Evolutionary conservation across 1,140 invertebrate species (phyloP).

Genomic region (Pseudomyrmex pallidus): DNA sequence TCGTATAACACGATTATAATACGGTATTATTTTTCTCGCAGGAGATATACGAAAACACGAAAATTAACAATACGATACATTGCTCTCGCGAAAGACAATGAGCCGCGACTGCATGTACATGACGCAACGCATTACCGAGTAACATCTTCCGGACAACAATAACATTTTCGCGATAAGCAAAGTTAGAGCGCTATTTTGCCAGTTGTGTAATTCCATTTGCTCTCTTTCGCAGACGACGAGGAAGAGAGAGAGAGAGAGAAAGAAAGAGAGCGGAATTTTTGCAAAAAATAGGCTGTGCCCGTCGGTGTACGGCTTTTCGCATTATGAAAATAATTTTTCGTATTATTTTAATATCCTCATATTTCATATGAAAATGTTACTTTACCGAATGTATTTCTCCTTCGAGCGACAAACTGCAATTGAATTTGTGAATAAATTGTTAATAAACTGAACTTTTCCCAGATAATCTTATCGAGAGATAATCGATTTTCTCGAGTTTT

Average conservation of each 20-base stretch:
- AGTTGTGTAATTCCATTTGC: conserved; percentile 17
- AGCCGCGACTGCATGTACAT: neutral
- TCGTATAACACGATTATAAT: conserved; percentile 41
- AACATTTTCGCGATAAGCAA: conserved; percentile 33
- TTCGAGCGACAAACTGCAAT: neutral
- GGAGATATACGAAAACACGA: too few relatives aligned
- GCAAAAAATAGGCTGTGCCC: conserved; percentile 19
- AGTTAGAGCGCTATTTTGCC: conserved; percentile 16
- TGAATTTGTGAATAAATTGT: conserved; percentile 27
- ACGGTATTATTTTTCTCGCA: neutral
- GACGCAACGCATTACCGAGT: neutral
- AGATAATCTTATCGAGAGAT: conserved; percentile 3
- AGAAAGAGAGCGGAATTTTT: neutral
- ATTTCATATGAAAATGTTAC: conserved; percentile 41
- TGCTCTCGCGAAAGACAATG: neutral
- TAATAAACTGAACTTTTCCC: neutral
- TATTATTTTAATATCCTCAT: conserved; percentile 56
- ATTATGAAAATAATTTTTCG: conserved; percentile 25
- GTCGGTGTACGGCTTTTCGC: conserved; percentile 11
- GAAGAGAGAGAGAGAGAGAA: too few relatives aligned
- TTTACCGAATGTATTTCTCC: conserved; percentile 2
- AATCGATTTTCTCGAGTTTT: conserved; percentile 36
- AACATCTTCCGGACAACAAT: conserved; percentile 21
- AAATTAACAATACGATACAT: too few relatives aligned
- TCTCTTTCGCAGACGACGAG: neutral